phyloP scores from a whole-genome alignment of 2,113 vertebrate genomes.

The Sebastes fasciatus region DNA sequence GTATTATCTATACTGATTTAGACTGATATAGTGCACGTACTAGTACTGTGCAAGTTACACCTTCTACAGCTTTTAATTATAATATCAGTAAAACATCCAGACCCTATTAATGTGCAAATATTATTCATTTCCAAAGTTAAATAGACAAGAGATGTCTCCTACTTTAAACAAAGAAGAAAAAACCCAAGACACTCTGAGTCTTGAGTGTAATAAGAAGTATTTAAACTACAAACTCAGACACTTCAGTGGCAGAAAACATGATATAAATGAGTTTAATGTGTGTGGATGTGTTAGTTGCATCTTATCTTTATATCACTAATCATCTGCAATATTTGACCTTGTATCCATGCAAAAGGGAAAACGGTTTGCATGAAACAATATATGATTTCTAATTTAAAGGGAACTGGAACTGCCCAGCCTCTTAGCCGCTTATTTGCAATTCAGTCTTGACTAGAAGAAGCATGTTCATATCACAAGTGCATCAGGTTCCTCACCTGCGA shows the following conservation, averaged over 20 bases:
- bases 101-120: background rate
- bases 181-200: background rate
- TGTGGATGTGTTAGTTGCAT: too few relatives aligned
- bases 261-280: too few relatives aligned
- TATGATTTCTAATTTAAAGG: background rate
- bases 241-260: too few relatives aligned
- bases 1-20: background rate
- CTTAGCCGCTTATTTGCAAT: background rate
- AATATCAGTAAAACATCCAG: background rate
- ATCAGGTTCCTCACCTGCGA: slow-evolving; percentile 87
- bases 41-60: background rate
- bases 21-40: background rate
- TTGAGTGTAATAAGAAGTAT: background rate
- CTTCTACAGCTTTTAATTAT: background rate
- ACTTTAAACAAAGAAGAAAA: background rate
- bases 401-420: background rate
- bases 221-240: too few relatives aligned
- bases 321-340: background rate
- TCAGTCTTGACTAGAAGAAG: background rate
- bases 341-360: background rate
- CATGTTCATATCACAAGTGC: background rate
- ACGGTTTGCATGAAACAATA: background rate
- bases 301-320: background rate
- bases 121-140: background rate
- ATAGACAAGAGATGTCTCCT: background rate